phyloP scores from a whole-genome alignment of 2,113 vertebrate species.

The Atherinomorus stipes region DNA sequence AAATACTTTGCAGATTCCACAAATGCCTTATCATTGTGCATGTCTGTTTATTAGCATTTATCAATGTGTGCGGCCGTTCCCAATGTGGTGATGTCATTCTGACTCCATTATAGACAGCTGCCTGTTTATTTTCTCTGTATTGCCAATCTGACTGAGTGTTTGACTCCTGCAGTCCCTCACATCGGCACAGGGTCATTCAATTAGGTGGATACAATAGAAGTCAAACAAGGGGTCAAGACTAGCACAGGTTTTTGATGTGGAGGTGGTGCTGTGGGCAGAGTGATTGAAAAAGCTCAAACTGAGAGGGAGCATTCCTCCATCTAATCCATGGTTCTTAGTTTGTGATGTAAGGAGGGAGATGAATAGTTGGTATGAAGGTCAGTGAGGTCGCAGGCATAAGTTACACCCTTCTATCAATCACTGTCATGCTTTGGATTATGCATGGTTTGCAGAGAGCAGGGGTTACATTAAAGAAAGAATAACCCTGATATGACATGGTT shows the following conservation, averaged over 20 bases:
- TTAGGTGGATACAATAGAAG: constrained; percentile 63
- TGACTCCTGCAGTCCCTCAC: constrained; percentile 54
- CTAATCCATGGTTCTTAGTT: constrained; percentile 37
- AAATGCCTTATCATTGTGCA: constrained; percentile 76
- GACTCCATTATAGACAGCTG: constrained; percentile 56
- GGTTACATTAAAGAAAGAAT: not conserved
- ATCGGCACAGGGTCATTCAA: constrained; percentile 57
- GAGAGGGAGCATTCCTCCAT: constrained; percentile 61
- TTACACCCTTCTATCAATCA: constrained; percentile 20
- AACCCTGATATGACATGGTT: not conserved
- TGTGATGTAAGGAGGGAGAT: constrained; percentile 32
- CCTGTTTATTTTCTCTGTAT: constrained; percentile 51
- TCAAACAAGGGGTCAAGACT: constrained; percentile 52
- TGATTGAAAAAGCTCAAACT: constrained; percentile 7
- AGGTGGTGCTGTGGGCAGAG: constrained; percentile 25
- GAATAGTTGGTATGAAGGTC: not conserved
- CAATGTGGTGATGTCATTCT: constrained; percentile 58
- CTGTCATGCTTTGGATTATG: constrained; percentile 5
- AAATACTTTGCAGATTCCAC: constrained; percentile 77
- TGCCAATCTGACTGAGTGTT: constrained; percentile 37
- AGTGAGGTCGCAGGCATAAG: constrained; percentile 10
- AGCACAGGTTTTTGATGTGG: constrained; percentile 43
- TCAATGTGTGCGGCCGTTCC: constrained; percentile 62
- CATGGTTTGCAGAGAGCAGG: not conserved
- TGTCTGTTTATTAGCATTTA: constrained; percentile 62